A percentile compares a stretch with the other conserved stretches of the same genome.
These are phyloP conservation scores for Halichondria panicea DNA, from an alignment of 37 sponge, comb jelly and placozoan genomes.

Conservation along the genomic window DNA sequence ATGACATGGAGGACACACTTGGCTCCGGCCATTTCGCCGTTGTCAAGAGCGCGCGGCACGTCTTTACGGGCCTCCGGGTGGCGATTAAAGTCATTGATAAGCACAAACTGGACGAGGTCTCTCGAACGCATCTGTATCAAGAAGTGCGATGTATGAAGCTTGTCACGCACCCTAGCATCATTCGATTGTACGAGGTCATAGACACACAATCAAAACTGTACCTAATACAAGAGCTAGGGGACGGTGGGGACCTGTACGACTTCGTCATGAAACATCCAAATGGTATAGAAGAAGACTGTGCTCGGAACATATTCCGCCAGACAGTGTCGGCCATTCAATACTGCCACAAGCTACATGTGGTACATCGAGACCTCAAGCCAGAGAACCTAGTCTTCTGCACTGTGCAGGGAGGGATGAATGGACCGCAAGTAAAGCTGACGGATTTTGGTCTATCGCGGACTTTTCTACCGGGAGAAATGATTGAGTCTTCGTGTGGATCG, in stretches of 20 bases:
- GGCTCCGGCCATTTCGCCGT: constrained; percentile 96
- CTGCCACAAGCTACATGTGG: constrained; percentile 95
- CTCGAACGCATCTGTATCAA: constrained; percentile 85
- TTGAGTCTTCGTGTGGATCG: constrained; percentile 92
- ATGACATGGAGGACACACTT: constrained; percentile 84
- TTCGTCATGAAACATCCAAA: constrained; percentile 84
- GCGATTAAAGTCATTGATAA: constrained; percentile 99
- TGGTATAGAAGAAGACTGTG: constrained; percentile 77
- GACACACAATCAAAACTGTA: constrained; percentile 95
- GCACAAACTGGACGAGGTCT: constrained; percentile 88
- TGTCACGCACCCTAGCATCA: constrained; percentile 92
- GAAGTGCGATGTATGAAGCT: constrained; percentile 98
- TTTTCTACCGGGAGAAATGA: constrained; percentile 92
- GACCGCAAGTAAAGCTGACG: constrained; percentile 75
- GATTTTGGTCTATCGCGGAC: constrained; percentile 94
- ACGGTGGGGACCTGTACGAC: constrained; percentile 96
- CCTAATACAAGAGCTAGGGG: constrained; percentile 91
- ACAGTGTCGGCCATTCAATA: constrained; percentile 89
- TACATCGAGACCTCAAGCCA: constrained; percentile 96
- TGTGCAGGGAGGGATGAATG: not conserved
- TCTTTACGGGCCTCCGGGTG: constrained; percentile 88
- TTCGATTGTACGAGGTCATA: constrained; percentile 95
- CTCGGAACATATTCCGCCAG: constrained; percentile 79
- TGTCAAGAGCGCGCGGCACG: constrained; percentile 92
- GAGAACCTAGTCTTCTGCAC: constrained; percentile 95